Conservation (phyloP, 2,113 vertebrate genomes). For the Zosterops borbonicus region DNA sequence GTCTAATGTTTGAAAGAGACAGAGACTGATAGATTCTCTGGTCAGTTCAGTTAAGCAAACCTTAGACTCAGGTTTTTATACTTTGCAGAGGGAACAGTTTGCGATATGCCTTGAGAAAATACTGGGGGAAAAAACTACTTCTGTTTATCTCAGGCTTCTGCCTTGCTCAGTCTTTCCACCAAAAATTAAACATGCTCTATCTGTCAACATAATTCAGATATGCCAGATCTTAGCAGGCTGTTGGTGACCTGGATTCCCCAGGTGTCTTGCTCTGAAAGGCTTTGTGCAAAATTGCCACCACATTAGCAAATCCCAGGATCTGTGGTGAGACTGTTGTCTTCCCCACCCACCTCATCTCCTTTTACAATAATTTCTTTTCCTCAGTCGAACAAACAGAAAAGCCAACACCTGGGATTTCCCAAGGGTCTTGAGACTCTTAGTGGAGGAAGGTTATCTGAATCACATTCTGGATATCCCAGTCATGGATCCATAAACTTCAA, state of each 20-base stretch:
- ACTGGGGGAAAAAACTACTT: not conserved
- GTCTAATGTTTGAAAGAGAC: slow-evolving; percentile 30
- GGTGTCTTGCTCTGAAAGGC: not conserved
- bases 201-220: not conserved
- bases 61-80: not conserved
- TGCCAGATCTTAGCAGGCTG: not conserved
- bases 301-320: not conserved
- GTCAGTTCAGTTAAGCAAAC: slow-evolving; percentile 7
- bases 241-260: not conserved
- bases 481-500: not conserved
- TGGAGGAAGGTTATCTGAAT: not conserved
- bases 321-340: not conserved
- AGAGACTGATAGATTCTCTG: slow-evolving; percentile 2
- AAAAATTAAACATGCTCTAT: not conserved
- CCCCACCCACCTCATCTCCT: not conserved
- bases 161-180: not conserved
- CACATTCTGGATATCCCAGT: not conserved
- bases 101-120: not conserved
- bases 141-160: not conserved
- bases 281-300: not conserved
- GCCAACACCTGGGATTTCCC: not conserved
- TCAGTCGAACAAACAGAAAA: not conserved
- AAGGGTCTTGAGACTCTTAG: not conserved
- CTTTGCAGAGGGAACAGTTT: not conserved
- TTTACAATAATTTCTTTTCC: not conserved